Evolutionary conservation across 2,888 invertebrate species (phyloP), one percentile per base, ranked within the genome.

Genomic region (Drosophila pseudotakahashii): DNA sequence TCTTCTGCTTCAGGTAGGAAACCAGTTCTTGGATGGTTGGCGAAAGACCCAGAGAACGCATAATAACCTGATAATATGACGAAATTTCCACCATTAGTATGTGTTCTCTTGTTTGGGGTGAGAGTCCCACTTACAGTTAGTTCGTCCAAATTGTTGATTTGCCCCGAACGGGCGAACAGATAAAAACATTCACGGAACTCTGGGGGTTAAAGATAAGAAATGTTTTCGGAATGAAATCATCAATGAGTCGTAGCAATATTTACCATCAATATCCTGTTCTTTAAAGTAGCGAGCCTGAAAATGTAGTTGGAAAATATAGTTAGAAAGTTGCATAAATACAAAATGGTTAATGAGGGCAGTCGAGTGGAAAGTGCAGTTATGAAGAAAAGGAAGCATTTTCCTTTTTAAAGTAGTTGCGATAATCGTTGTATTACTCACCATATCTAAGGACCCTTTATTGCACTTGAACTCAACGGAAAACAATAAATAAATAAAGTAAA

Each of bases 181-280:
- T 98, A 98, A 93, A 98, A 99, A 89, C 98, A 99, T 93, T 99
- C 98, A 89, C 98, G 95, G 92, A 98, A 98, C 92, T 98, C 98
- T 98, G 13, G 7, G 19, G 26, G 54, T 44, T n/a, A 37, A 7
- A 53, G 71, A 51, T 70, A 70, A 61, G 61, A 16, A 61, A 64
- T 70, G 48, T 52, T 44, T 62, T 51, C 19, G 39, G 54, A 34
- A 73, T 84, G 78, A 79, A 52, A 48, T 79, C 70, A 84, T 51
- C 26, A 30, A 32, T 50, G 9, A 42, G n/a, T 11, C 19, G 45
- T 10, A 7, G 0, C 61, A 16, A 13, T 34, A 93, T 94, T 93
- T 93, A 98, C 98, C 98, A 93, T 98, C 98, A 79, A 98, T 98
- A 89, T 98, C 98, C 92, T 97, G 96, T 93, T 98, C 98, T 89